Base-by-base conservation (phyloP, 1,140 invertebrate genomes). In the Drusus annulatus region DNA sequence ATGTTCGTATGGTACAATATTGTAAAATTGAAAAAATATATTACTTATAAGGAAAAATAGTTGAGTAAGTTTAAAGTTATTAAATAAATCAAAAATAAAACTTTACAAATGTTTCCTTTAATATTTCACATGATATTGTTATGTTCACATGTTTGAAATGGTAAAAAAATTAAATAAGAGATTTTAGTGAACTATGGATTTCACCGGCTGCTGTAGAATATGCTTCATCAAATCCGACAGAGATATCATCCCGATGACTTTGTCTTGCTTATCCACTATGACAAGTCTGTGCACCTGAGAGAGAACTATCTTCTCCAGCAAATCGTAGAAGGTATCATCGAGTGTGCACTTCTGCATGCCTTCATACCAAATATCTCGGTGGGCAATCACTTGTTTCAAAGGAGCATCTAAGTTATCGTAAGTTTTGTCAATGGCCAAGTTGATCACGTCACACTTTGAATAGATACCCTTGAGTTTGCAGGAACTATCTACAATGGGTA, bases 361-460 rank as follows among this genome's bases (percentile, higher is more conserved):
- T 90, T 99, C 98, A 88, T 98, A 99, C 95, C 97, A 99, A 88
- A 98, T 96, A 86, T 97, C 97, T 84, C 98, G 93, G 87, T 99
- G 96, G 86, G 98, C 95, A 85, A 99, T 96, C 13, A 98, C 98
- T 87, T 98, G 95, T 86, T 95, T 95, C 63, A 99, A 90, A 0
- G 98, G 95, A 63, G 99, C 95, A 89, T 99, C 97, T 86, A 99
- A 90, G 91, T 99, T 97, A 90, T 98, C 98, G 90, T 99, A 99
- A 16, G 98, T 98, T 89, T 99, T 99, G 89, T 99, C 98, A 77
- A 98, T 98, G 19, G 98, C 98, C 88, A 99, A 92, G 92, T 99
- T 99, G 91, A 99, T 99, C 83, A 99, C 98, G 92, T 99, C 98
- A 91, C 99, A 99, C 91, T 99, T 99, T 85, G 98, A 97, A 91